Base-by-base conservation (phyloP, 2,888 invertebrate genomes). In the Chesias legatella region DNA sequence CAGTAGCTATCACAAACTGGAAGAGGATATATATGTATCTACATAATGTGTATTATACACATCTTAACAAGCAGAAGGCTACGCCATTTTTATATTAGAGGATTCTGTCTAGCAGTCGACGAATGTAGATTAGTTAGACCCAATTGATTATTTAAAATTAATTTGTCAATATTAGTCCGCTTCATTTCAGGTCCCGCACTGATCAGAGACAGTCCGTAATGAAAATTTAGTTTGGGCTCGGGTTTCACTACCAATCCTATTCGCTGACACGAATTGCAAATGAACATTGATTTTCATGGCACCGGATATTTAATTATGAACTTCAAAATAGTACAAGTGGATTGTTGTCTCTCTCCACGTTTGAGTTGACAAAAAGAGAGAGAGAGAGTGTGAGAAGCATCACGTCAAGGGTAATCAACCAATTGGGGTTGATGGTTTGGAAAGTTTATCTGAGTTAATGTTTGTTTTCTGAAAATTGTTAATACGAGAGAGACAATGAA, bases 171-270 rank as follows among this genome's bases (percentile, higher is more conserved):
- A 63, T 48, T 51, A 53, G 49, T 56, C 64, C 46, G 52, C 61
- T 63, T 53, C 57, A 61, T 61, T 65, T 61, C 48, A 43, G 37
- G 47, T 45, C 53, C 51, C 37, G 42, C 46, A 60, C 35, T 51
- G 59, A 67, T 58, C n/a, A n/a, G n/a, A 60, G 68, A 60, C 58
- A 61, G 60, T 46, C 51, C 53, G 59, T 65, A 66, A 68, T 63
- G 65, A 61, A 59, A 67, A 65, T 53, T 63, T 67, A 54, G 64
- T 64, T 64, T 54, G 44, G 51, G 53, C 50, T 61, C 53, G 52
- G 49, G 57, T 62, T 63, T 60, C 58, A 55, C 49, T 60, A 52
- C 51, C 59, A 60, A 59, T 64, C 53, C 54, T 53, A 46, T 59
- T 51, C 45, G 48, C 53, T 63, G 58, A 63, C 62, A 58, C 48